Conservation (phyloP, 2,888 invertebrate genomes). For the Pteria penguin region DNA sequence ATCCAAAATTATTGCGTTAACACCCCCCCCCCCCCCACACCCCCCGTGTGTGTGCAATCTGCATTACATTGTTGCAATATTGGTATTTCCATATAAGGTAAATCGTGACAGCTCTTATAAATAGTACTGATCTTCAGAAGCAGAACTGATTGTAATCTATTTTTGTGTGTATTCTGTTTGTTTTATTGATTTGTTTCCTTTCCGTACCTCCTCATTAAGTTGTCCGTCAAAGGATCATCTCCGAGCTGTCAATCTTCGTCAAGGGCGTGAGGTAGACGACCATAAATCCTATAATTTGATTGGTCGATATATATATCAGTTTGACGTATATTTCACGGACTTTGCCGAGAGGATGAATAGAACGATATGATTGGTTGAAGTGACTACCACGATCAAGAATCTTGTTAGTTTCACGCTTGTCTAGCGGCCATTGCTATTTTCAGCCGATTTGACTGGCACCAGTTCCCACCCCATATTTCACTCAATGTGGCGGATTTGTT, state of each 20-base stretch:
- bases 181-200: background rate
- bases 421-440: constrained; percentile 50
- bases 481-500: constrained; percentile 24
- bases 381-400: constrained; percentile 40
- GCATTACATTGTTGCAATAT: background rate
- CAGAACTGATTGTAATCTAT: too few relatives aligned
- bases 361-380: constrained; percentile 37
- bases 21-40: background rate
- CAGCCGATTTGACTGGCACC: constrained; percentile 48
- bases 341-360: constrained; percentile 26
- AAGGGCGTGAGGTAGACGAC: constrained; percentile 45
- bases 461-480: constrained; percentile 40
- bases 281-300: constrained; percentile 27
- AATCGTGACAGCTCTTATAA: too few relatives aligned
- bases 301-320: constrained; percentile 39
- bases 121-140: too few relatives aligned
- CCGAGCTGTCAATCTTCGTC: constrained; percentile 53
- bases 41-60: background rate
- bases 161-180: background rate
- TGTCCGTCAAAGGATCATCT: constrained; percentile 43
- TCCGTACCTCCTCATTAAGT: constrained; percentile 24
- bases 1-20: too few relatives aligned
- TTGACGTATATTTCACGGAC: constrained; percentile 37
- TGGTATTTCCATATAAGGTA: too few relatives aligned
- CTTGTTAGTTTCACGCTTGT: constrained; percentile 48